Conservation (phyloP, 2,113 vertebrate genomes). For the Ptychochromis oligacanthus region DNA sequence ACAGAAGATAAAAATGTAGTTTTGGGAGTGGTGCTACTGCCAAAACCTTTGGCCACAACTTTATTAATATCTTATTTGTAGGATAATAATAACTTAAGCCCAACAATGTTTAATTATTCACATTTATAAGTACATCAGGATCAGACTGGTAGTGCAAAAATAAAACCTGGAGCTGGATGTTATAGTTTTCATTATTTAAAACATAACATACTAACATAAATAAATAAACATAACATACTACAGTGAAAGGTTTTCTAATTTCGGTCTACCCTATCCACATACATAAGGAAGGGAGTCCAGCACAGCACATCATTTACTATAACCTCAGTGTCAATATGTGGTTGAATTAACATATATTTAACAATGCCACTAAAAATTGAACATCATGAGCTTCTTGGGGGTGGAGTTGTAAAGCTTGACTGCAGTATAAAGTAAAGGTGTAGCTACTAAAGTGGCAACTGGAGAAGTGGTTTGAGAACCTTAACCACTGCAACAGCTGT, state of each 20-base stretch:
- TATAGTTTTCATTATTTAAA: too few relatives aligned
- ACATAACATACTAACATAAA: too few relatives aligned
- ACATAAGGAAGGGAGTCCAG: not conserved
- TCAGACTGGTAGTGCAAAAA: too few relatives aligned
- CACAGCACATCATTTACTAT: not conserved
- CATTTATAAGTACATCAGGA: not conserved
- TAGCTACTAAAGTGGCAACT: not conserved
- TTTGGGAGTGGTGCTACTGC: too few relatives aligned
- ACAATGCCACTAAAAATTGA: not conserved
- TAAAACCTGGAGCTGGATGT: too few relatives aligned
- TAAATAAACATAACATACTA: too few relatives aligned
- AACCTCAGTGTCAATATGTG: not conserved
- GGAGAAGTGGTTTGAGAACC: not conserved
- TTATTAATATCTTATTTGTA: not conserved
- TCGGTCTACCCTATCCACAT: not conserved
- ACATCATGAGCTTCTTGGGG: not conserved
- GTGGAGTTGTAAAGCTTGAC: too few relatives aligned
- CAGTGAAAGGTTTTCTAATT: too few relatives aligned
- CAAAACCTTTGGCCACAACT: too few relatives aligned
- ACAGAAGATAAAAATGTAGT: too few relatives aligned
- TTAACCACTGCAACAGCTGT: not conserved
- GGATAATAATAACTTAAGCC: not conserved
- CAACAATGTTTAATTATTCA: not conserved
- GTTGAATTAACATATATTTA: not conserved
- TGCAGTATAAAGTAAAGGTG: not conserved